Evolutionary conservation across 2,113 vertebrate genomes (phyloP).

Genomic region (Ranitomeya imitator): DNA sequence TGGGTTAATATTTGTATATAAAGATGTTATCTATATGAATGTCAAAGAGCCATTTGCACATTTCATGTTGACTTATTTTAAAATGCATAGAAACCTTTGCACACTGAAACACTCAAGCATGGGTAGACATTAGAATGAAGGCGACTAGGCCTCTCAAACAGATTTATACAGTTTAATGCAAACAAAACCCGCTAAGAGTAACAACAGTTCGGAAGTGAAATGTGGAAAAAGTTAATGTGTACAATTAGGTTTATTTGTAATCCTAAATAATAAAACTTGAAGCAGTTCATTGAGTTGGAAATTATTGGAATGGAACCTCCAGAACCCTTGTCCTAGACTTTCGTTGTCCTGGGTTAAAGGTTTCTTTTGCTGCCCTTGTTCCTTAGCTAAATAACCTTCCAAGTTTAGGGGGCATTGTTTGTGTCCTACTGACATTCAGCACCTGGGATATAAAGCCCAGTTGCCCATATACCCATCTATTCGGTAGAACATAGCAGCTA

Average conservation of each 20-base stretch:
- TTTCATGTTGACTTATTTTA: constrained; percentile 47
- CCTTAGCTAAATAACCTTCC: too few relatives aligned
- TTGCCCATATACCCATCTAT: not conserved
- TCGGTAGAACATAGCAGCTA: not conserved
- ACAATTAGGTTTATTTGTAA: not conserved
- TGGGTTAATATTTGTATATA: constrained; percentile 36
- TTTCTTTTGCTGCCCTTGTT: too few relatives aligned
- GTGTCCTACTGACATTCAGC: too few relatives aligned
- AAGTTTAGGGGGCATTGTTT: too few relatives aligned
- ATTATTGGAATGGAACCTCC: not conserved
- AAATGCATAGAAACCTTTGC: constrained; percentile 50
- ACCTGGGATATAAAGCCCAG: too few relatives aligned
- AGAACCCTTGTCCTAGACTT: too few relatives aligned
- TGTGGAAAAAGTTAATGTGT: not conserved
- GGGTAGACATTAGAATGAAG: constrained; percentile 25
- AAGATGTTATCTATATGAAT: constrained; percentile 39
- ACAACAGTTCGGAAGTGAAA: not conserved
- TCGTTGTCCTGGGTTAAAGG: too few relatives aligned
- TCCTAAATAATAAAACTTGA: not conserved
- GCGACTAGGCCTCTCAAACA: not conserved
- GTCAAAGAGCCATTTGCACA: constrained; percentile 39
- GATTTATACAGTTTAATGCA: constrained; percentile 25
- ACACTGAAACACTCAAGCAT: constrained; percentile 29
- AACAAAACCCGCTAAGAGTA: constrained; percentile 11
- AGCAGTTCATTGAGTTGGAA: not conserved